Evolutionary conservation across 2,113 vertebrate genomes (phyloP).

Genomic region (Gorilla gorilla): DNA sequence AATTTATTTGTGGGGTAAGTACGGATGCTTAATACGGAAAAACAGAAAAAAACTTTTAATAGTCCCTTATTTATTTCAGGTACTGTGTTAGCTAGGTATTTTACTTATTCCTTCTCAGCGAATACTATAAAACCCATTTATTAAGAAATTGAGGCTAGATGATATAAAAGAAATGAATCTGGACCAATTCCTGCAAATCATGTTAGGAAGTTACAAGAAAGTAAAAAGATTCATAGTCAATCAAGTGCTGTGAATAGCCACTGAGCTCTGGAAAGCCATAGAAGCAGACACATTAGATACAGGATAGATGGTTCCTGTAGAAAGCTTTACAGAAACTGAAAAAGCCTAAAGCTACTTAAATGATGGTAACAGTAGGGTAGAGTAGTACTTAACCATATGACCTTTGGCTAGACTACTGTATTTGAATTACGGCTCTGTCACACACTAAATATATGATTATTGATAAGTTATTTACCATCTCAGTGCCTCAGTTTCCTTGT

Average conservation of each 20-base stretch:
- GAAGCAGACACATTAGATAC: neutral
- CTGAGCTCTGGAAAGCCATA: neutral
- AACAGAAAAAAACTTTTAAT: neutral
- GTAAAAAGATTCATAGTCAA: neutral
- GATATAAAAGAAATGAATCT: neutral
- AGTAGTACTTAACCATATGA: neutral
- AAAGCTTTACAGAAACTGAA: neutral
- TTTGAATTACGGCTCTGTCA: neutral
- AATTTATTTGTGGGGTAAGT: neutral
- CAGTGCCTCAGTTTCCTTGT: neutral
- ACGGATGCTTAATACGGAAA: neutral
- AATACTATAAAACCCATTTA: neutral
- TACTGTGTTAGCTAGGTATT: neutral
- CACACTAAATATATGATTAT: neutral
- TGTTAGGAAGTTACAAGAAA: neutral
- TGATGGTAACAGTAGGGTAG: accelerated
- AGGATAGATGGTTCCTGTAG: no score
- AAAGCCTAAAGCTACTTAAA: neutral
- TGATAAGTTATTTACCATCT: neutral
- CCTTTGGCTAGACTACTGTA: neutral
- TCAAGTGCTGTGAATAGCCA: neutral
- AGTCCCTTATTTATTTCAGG: neutral
- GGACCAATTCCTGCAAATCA: neutral
- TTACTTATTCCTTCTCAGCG: neutral
- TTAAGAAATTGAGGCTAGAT: neutral